A percentile compares a stretch with the other conserved stretches of the same genome.
These are phyloP conservation scores for Aleiodes testaceus DNA, from an alignment of 2,888 invertebrate genomes.

Conservation along the genomic window DNA sequence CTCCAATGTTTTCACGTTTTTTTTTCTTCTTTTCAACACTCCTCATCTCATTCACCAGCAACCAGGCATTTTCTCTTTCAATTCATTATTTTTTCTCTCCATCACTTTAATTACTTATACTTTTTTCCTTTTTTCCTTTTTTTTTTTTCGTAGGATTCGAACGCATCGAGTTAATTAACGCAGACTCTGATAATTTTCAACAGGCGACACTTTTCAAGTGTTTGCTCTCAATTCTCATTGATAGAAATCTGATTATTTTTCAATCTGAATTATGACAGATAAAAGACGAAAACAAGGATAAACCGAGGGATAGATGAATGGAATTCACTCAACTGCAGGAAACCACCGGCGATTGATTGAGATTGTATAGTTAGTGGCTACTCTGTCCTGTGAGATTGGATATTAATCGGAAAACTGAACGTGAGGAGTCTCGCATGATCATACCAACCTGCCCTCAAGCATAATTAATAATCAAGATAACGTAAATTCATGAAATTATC, in stretches of 20 bases:
- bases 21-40: background rate
- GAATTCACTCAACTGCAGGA: constrained; percentile 24
- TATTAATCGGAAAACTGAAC: constrained; percentile 41
- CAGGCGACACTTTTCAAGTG: background rate
- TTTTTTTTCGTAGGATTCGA: background rate
- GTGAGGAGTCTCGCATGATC: background rate
- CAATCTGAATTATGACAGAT: background rate
- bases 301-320: background rate
- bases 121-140: background rate
- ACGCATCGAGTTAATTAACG: constrained; percentile 17
- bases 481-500: constrained; percentile 1
- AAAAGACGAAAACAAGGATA: too few species aligned
- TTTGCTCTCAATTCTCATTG: background rate
- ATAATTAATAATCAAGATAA: constrained; percentile 26
- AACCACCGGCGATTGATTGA: constrained; percentile 36
- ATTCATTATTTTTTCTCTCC: constrained; percentile 28
- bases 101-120: background rate
- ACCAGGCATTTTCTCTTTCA: constrained; percentile 16
- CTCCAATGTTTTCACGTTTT: constrained; percentile 23
- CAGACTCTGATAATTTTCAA: too few species aligned
- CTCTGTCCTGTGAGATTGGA: constrained; percentile 36
- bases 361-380: constrained; percentile 34
- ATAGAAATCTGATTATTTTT: constrained; percentile 10
- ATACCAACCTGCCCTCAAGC: constrained; percentile 31
- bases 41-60: constrained; percentile 27